A percentile compares a stretch with the other conserved stretches of the same genome.
Conservation (phyloP, 2,797 vertebrate genomes). For the Manis javanica region DNA sequence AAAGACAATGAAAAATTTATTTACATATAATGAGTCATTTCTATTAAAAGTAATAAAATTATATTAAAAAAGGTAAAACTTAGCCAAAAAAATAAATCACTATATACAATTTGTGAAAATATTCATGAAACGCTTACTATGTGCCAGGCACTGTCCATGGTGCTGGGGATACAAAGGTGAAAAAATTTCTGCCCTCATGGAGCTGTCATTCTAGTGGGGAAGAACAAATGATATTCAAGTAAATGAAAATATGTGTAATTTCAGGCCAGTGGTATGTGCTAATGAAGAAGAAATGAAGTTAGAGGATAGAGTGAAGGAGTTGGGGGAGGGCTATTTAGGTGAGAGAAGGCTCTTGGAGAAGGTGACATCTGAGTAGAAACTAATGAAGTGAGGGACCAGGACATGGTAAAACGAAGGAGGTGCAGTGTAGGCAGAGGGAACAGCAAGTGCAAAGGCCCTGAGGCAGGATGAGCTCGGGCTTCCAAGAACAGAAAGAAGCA, state of each 20-base stretch:
- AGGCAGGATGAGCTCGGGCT: background rate
- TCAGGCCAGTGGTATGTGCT: background rate
- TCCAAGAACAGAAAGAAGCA: background rate
- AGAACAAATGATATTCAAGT: background rate
- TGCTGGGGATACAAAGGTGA: background rate
- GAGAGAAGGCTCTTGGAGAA: background rate
- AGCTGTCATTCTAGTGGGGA: background rate
- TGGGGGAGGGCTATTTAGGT: background rate
- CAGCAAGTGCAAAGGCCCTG: background rate
- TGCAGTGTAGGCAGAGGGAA: background rate
- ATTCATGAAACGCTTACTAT: background rate
- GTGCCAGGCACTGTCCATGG: background rate
- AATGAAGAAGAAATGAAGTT: background rate
- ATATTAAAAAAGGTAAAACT: background rate
- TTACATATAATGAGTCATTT: background rate
- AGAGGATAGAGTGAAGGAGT: background rate
- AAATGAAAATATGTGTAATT: background rate
- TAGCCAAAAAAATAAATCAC: background rate
- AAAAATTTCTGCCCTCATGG: background rate
- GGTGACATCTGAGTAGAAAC: background rate
- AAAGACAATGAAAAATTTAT: background rate
- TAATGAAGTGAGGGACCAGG: background rate
- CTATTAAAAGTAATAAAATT: conserved; percentile 35
- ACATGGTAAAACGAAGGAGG: background rate
- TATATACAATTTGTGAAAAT: background rate